Evolutionary conservation across 2,113 vertebrate species (phyloP), one percentile per base, ranked within the genome.

Genomic region (Cryptotis parvus): DNA sequence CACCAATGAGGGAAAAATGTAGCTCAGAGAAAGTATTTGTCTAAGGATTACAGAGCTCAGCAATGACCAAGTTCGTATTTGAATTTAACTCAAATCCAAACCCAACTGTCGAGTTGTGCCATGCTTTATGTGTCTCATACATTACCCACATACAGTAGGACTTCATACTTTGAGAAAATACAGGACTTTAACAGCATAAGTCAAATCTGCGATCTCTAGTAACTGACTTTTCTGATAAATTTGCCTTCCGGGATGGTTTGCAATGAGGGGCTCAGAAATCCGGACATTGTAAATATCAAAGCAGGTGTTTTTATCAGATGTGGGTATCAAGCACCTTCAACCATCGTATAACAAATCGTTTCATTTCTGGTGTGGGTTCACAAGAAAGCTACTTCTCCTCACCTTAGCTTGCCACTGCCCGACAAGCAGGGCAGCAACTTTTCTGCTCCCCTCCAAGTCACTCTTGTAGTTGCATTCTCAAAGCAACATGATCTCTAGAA

Each of bases 151-250:
- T 35, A 33, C 41, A 24, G 35, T 29, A 84, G 68, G n/a, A n/a
- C 66, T 63, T 76, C 68, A 84, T 35, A 80, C 52, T 55, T 18
- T 3, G 6, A 5, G 73, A 84, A 52, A 24, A 73, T 6, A 14
- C 39, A 84, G 26, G 14, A 14, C 7, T 90, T 94, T 90, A 65
- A 10, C 33, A 10, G 66, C 2, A 5, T 37, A 22, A 81, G 63
- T 90, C 69, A 41, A 87, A 72, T 41, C 41, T 61, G 12, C 5
- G 70, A 41, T 45, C 7, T 41, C 66, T 43, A 74, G 14, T 70
- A 75, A 84, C 2, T 74, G 35, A 31, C 43, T 91, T 76, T 92
- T 84, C 75, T 95, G 68, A 80, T 39, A 43, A 90, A 82, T 16
- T 58, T 55, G 29, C 43, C 1, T 83, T 37, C 27, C 65, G 43